These are phyloP conservation scores for Setipinna tenuifilis DNA, from an alignment of 2,797 vertebrate genomes.

Conservation along the genomic window DNA sequence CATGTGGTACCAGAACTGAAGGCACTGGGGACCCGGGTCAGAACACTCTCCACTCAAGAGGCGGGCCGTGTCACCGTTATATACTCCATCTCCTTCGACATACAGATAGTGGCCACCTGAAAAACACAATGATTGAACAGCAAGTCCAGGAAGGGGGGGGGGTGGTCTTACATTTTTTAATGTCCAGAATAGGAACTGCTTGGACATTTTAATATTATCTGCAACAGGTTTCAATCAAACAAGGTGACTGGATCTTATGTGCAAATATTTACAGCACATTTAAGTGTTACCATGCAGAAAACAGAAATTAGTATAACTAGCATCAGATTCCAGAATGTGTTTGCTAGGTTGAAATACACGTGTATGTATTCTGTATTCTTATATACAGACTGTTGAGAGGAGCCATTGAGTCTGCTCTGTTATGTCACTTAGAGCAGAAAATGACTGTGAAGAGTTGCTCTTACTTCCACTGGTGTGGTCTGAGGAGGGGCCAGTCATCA, in stretches of 20 bases:
- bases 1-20: conserved; percentile 82
- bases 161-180: too few species aligned
- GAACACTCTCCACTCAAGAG: conserved; percentile 70
- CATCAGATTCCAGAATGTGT: background rate
- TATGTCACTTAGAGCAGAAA: background rate
- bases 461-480: conserved; percentile 74
- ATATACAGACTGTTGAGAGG: background rate
- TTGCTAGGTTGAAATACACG: background rate
- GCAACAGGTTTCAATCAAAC: background rate
- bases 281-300: too few species aligned
- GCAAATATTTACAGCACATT: background rate
- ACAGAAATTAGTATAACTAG: too few species aligned
- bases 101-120: conserved; percentile 73
- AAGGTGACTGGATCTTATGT: background rate
- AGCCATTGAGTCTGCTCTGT: background rate
- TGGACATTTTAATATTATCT: background rate
- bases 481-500: conserved; percentile 68
- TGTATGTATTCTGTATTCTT: background rate
- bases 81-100: conserved; percentile 65
- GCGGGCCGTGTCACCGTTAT: conserved; percentile 68
- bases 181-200: background rate
- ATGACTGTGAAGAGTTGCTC: background rate
- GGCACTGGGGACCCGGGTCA: conserved; percentile 68
- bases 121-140: background rate
- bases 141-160: background rate